Base-by-base conservation (phyloP, 2,888 invertebrate genomes). In the Cabera pusaria region DNA sequence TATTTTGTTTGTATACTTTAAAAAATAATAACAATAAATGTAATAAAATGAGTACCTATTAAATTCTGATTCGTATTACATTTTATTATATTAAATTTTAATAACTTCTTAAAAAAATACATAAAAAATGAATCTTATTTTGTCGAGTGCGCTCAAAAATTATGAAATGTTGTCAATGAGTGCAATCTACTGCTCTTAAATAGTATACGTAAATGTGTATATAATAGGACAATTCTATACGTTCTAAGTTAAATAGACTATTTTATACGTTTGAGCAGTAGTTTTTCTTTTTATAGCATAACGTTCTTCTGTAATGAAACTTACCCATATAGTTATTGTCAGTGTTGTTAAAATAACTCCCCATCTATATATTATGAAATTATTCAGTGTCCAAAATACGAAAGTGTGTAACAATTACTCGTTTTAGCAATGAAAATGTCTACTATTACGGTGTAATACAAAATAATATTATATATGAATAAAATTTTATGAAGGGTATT, bases 381-480 rank as follows among this genome's bases (percentile, higher is more conserved):
- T 44, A 43, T 45, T 45, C 45, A 41, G 27, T 44, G 35, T 49
- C 28, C n/a, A 24, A 5, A 22, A 14, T 5, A 29, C 7, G 14
- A 32, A 46, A 34, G 29, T 33, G 36, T 44, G 38, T 38, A 24
- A 38, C 39, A 41, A 40, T 44, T 44, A 25, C 31, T 48, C 26
- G 35, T 28, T 45, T 38, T 45, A 44, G 47, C 48, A 44, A 45
- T 42, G 24, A 37, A 21, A 46, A 41, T 36, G 2, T 14, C 4
- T 37, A 40, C 33, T 38, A 33, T 36, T 47, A 44, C 39, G 39
- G 33, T 52, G 46, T 52, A 45, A 40, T 39, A 39, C 44, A 40
- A 50, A 48, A 50, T 50, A 44, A 39, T 49, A 46, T 39, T 35
- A 32, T 44, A 49, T 50, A 49, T 46, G 34, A 52, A 49, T 44